A percentile compares a stretch with the other conserved stretches of the same genome.
phyloP scores from a whole-genome alignment of 2,888 invertebrate species.

The Melanargia galathea region DNA sequence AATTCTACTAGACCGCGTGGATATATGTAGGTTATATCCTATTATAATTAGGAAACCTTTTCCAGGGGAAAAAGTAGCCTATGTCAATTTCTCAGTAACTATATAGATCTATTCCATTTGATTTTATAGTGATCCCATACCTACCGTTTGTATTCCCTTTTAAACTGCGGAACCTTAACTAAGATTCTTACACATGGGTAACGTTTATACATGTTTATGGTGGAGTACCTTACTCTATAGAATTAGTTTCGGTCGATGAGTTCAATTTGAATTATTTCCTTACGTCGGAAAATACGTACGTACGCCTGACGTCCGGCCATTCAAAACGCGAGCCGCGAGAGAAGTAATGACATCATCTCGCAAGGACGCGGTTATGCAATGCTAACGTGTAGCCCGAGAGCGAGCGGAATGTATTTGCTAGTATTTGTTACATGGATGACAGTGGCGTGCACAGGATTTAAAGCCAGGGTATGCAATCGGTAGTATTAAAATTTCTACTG shows the following conservation, averaged over 20 bases:
- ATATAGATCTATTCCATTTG: no score
- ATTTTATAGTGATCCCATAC: background rate
- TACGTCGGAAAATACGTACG: conserved; percentile 34
- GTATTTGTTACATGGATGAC: no score
- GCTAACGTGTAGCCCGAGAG: conserved; percentile 37
- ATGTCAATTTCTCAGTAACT: no score
- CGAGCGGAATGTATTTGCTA: background rate
- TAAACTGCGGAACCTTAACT: background rate
- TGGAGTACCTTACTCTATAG: background rate
- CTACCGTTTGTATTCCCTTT: background rate
- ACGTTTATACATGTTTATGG: background rate
- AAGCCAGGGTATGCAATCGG: no score
- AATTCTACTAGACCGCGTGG: no score
- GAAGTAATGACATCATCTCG: conserved; percentile 56
- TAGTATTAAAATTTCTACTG: no score
- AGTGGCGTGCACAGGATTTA: no score
- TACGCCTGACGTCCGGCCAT: conserved; percentile 34
- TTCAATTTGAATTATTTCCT: conserved; percentile 22
- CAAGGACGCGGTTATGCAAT: conserved; percentile 62
- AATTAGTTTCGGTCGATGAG: conserved; percentile 16
- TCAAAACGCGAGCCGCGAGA: conserved; percentile 30
- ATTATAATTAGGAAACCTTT: no score
- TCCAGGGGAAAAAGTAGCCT: no score
- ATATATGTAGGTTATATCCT: no score
- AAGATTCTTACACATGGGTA: background rate